Evolutionary conservation across 2,113 vertebrate genomes (phyloP), one percentile per base, ranked within the genome.

Genomic region (Symphodus melops): DNA sequence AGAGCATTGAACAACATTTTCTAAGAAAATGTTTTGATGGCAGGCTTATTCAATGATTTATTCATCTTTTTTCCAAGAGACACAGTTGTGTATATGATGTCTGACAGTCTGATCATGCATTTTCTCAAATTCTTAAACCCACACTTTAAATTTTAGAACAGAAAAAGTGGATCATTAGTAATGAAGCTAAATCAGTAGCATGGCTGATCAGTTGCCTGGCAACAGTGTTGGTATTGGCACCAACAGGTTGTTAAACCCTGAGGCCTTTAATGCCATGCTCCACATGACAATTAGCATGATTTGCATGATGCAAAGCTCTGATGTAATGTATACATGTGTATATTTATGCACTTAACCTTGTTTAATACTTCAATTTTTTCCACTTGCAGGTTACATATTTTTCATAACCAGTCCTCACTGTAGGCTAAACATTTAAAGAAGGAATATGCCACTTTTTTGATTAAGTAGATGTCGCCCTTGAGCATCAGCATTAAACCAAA

Each of bases 141-240:
- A 63, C 23, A 52, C n/a, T 62, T 19, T 1, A 25, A 41, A 87
- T 65, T 67, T 65, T 76, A 13, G n/a, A 77, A 67, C 0, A 53
- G n/a, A 71, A 73, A 73, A 75, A 60, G 36, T 73, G 72, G 28
- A 33, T 67, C 48, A 72, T 78, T 83, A 28, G 25, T 48, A 85
- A 17, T 21, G 53, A 60, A 75, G 76, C 48, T 57, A 59, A 64
- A 82, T 71, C 68, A 84, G 55, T 23, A 20, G 44, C 16, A 4
- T 52, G 17, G 13, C 16, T 65, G n/a, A 79, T 74, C 56, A 19
- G 90, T 93, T 92, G 82, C 90, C 75, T 64, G 79, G 90, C 84
- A 91, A 92, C 90, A 82, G 72, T 55, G 55, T 72, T 78, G 53
- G 70, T 51, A 37, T 33, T 66, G 69, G 68, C 87, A 85, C 85